These are phyloP conservation scores for Meloe dianella DNA, from an alignment of 2,888 invertebrate genomes.

Conservation along the genomic window DNA sequence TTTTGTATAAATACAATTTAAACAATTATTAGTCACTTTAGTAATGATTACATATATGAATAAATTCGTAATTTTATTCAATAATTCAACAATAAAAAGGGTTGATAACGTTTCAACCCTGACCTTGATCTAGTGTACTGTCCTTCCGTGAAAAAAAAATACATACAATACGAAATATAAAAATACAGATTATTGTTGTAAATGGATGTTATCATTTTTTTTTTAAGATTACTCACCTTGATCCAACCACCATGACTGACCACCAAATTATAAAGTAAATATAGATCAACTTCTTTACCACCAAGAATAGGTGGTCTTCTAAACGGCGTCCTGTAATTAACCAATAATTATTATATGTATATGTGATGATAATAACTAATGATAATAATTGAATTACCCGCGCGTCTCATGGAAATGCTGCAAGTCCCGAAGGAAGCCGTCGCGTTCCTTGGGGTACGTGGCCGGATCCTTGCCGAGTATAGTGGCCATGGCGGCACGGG, in stretches of 20 bases:
- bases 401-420: slow-evolving; percentile 89
- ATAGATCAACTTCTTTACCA: slow-evolving; percentile 91
- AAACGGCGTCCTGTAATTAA: slow-evolving; percentile 65
- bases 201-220: too few species aligned
- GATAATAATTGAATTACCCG: slow-evolving; percentile 67
- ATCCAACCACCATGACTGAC: slow-evolving; percentile 93
- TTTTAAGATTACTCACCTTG: slow-evolving; percentile 70
- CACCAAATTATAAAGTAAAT: slow-evolving; percentile 88
- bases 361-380: not conserved
- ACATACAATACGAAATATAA: too few species aligned
- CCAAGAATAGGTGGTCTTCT: slow-evolving; percentile 76
- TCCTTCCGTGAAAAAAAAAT: too few species aligned
- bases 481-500: slow-evolving; percentile 64
- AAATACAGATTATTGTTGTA: too few species aligned
- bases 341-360: not conserved
- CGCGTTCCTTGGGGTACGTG: slow-evolving; percentile 78
- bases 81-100: not conserved
- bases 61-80: not conserved
- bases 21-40: too few species aligned
- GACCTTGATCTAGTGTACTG: slow-evolving; percentile 11
- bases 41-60: too few species aligned
- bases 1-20: too few species aligned
- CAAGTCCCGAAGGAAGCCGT: slow-evolving; percentile 82
- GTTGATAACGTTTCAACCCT: slow-evolving; percentile 24
- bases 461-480: slow-evolving; percentile 73